These are phyloP conservation scores for Plemyria rubiginata DNA, from an alignment of 2,888 invertebrate species.

Conservation along the genomic window DNA sequence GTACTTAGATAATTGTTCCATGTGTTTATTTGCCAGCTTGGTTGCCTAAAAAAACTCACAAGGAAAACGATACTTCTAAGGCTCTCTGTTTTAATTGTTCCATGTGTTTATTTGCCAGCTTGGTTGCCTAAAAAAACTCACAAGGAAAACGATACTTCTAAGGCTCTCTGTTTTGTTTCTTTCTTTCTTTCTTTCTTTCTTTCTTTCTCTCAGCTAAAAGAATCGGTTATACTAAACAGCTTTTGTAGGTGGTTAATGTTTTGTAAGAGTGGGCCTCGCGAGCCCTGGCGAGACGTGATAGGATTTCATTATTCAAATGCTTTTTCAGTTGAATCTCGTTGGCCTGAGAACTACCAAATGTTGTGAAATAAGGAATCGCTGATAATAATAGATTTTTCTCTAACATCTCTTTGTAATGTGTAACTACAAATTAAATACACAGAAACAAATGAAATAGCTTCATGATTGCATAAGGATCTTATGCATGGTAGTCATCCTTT, in stretches of 20 bases:
- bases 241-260: not conserved
- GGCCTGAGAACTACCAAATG: conserved; percentile 2
- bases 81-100: no score
- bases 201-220: not conserved
- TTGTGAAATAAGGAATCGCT: conserved; percentile 12
- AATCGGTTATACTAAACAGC: not conserved
- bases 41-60: not conserved
- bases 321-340: conserved; percentile 23
- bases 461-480: no score
- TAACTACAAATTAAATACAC: not conserved
- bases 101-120: no score
- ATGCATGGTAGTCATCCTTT: no score
- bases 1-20: no score
- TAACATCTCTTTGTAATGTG: not conserved
- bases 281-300: conserved; percentile 19
- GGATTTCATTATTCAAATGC: conserved; percentile 37
- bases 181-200: no score
- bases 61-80: not conserved
- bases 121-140: not conserved
- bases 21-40: no score
- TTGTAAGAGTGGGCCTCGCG: not conserved
- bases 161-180: no score
- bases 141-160: not conserved
- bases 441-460: not conserved
- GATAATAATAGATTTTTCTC: conserved; percentile 3